Evolutionary conservation across 2,888 invertebrate genomes (phyloP).

Genomic region (Brenthis hecate): DNA sequence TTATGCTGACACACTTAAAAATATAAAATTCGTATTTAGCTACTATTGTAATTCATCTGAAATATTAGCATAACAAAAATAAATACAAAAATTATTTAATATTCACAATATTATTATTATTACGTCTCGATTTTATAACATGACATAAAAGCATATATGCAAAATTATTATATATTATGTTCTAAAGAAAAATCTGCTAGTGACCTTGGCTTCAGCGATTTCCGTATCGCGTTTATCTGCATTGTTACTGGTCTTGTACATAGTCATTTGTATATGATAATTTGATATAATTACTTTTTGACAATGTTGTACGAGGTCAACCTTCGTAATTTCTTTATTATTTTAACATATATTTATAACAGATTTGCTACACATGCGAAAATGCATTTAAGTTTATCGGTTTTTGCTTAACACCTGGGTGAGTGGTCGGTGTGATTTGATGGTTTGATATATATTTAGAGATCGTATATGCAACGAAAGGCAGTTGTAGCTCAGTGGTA

Average conservation of each 20-base stretch:
- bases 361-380: too few species aligned
- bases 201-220: slow-evolving; percentile 36
- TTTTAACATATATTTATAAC: background rate
- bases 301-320: background rate
- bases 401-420: too few species aligned
- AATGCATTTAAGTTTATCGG: too few species aligned
- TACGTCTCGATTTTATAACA: background rate
- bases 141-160: background rate
- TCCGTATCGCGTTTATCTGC: slow-evolving; percentile 33
- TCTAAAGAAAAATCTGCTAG: slow-evolving; percentile 36
- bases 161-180: slow-evolving; percentile 15
- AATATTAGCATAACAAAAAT: too few species aligned
- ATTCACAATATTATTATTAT: too few species aligned
- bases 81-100: too few species aligned
- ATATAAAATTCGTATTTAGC: too few species aligned
- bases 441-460: too few species aligned
- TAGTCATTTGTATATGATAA: background rate
- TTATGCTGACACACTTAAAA: background rate
- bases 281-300: background rate
- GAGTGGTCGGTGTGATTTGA: too few species aligned
- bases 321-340: background rate
- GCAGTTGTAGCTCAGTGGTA: too few species aligned
- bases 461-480: too few species aligned
- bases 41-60: too few species aligned
- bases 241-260: slow-evolving; percentile 6